A percentile compares a stretch with the other conserved stretches of the same genome.
These are phyloP conservation scores for Basileuterus tristriatus DNA, from an alignment of 2,797 vertebrate genomes.

Conservation along the genomic window DNA sequence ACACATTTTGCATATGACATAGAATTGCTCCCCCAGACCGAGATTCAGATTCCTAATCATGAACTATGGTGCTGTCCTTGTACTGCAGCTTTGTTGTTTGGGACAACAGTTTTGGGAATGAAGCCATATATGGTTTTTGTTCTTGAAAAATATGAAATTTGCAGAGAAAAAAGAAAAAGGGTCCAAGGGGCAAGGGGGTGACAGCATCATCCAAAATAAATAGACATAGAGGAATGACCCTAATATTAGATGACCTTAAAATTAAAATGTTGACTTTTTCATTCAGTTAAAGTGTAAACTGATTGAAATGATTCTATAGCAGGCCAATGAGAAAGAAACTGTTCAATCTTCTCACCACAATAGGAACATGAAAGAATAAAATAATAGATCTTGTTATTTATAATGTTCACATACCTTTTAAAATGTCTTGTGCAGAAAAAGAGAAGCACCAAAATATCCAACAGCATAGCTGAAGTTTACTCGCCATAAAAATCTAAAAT, in stretches of 20 bases:
- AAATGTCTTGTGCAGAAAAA: neutral
- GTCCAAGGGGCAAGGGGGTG: rapidly evolving
- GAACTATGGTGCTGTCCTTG: neutral
- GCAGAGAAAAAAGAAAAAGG: rapidly evolving
- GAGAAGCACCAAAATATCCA: neutral
- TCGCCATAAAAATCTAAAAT: neutral
- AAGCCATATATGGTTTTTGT: rapidly evolving
- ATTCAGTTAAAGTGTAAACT: neutral
- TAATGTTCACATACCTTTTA: neutral
- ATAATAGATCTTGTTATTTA: neutral
- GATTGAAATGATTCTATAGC: neutral
- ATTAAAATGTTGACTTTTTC: neutral
- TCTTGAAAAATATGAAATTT: neutral
- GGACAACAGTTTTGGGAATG: neutral
- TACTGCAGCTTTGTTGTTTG: neutral
- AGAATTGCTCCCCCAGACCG: neutral
- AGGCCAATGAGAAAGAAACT: neutral
- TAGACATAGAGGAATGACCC: neutral
- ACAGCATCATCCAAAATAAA: neutral
- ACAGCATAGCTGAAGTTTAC: neutral
- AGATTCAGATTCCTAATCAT: neutral
- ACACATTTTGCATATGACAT: neutral
- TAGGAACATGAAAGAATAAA: neutral
- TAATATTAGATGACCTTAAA: neutral
- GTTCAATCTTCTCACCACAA: neutral